Evolutionary conservation across 2,888 invertebrate species (phyloP), one percentile per base, ranked within the genome.

Genomic region (Lacanobia oleracea): DNA sequence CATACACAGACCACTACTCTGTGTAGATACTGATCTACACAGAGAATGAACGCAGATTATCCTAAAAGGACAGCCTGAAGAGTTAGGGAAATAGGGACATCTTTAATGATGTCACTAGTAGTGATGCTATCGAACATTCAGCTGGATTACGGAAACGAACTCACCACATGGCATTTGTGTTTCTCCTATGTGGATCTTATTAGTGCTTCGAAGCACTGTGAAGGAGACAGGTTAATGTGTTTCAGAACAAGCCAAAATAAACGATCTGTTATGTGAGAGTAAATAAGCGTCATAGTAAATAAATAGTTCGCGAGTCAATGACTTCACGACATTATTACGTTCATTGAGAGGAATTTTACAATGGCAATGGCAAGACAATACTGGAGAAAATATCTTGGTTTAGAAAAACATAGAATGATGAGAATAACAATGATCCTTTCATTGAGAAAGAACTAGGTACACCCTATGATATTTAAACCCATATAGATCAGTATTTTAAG

Each of bases 231-330:
- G 43, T 56, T 43, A 73, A 45, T 63, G 63, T 56, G n/a, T 64
- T 33, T 53, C 23, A 53, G 63, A 45, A n/a, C 48, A 37, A 54
- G 12, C 14, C 9, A 48, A 63, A 54, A 18, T 18, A 43, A 48
- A 53, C 40, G 8, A n/a, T 3, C 7, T 7, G 16, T 37, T n/a
- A 12, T 33, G 54, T 54, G 56, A 68, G 63, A 65, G 54, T 67
- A 75, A 72, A 74, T 51, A 70, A 70, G 54, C n/a, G 66, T 57
- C 66, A 61, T 14, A 23, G 12, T 50, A 40, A 64, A 51, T 54
- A 60, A 66, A 75, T 72, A 59, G 37, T 66, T 66, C 8, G 12
- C 45, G 33, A 43, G 81, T 75, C 68, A 75, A 72, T 62, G 69
- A 67, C 75, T 64, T 18, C 48, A 54, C 33, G 45, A 60, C 50